These are phyloP conservation scores for Scaptodrosophila lebanonensis DNA, from an alignment of 1,140 invertebrate species.

Conservation along the genomic window DNA sequence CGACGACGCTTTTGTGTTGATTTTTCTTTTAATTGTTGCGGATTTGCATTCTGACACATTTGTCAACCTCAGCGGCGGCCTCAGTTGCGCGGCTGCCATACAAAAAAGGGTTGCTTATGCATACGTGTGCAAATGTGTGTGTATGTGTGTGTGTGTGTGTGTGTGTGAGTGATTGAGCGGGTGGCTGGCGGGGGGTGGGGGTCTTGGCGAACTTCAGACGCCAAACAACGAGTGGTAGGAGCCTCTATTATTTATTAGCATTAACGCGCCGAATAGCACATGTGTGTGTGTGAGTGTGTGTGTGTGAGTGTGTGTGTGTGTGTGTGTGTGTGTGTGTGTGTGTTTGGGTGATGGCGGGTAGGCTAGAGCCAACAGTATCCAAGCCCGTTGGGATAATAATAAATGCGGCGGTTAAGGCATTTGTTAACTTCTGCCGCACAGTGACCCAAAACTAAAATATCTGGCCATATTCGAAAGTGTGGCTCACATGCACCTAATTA, in stretches of 20 bases:
- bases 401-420: conserved; percentile 61
- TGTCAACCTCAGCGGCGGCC: conserved; percentile 68
- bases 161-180: too few relatives aligned
- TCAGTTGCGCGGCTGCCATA: conserved; percentile 27
- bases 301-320: not conserved
- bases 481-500: too few relatives aligned
- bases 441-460: too few relatives aligned
- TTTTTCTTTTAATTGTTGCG: conserved; percentile 77
- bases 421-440: conserved; percentile 41
- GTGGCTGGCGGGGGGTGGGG: not conserved
- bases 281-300: not conserved
- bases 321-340: conserved; percentile 19
- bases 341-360: not conserved
- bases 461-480: too few relatives aligned
- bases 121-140: not conserved
- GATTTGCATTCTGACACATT: conserved; percentile 77
- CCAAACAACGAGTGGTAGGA: conserved; percentile 33
- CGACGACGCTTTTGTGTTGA: conserved; percentile 64
- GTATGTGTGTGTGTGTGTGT: conserved; percentile 3
- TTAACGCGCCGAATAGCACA: not conserved
- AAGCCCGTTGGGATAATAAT: conserved; percentile 69
- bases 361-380: conserved; percentile 31
- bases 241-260: conserved; percentile 71
- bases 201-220: conserved; percentile 15
- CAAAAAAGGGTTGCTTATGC: conserved; percentile 35